Evolutionary conservation across 2,888 invertebrate species (phyloP).

Genomic region (Archaeoteleia sp.): DNA sequence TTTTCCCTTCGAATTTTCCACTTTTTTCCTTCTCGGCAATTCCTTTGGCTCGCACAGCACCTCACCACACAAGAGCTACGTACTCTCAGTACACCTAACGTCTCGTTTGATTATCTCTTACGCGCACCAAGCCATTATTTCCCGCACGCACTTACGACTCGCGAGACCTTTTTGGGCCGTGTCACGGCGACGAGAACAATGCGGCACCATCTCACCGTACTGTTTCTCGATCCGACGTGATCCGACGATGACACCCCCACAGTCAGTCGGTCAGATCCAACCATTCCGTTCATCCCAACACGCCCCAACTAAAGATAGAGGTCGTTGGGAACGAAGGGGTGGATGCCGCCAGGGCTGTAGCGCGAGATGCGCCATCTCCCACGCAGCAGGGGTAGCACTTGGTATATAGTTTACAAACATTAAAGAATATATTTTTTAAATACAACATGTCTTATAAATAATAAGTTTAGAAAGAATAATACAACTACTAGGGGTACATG

Average conservation of each 20-base stretch:
- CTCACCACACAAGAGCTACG: not conserved
- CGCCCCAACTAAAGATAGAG: constrained; percentile 61
- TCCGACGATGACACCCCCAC: constrained; percentile 34
- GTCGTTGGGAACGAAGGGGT: constrained; percentile 53
- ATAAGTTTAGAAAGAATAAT: too few species aligned
- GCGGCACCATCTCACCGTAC: constrained; percentile 12
- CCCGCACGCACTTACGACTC: not conserved
- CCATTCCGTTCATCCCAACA: constrained; percentile 55
- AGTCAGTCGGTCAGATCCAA: constrained; percentile 40
- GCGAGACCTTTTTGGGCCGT: constrained; percentile 8
- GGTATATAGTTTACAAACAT: too few species aligned
- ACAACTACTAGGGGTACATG: too few species aligned
- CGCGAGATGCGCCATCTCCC: not conserved
- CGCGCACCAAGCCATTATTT: constrained; percentile 1
- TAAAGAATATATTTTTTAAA: too few species aligned
- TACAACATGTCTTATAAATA: too few species aligned
- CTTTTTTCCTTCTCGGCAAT: constrained; percentile 1
- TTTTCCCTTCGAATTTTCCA: constrained; percentile 3
- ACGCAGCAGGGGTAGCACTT: too few species aligned
- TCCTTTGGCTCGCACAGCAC: too few species aligned
- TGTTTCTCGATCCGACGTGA: constrained; percentile 1
- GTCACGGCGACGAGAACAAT: constrained; percentile 11
- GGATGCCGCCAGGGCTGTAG: constrained; percentile 39
- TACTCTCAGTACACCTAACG: not conserved
- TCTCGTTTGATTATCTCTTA: not conserved